Base-by-base conservation (phyloP, 2,888 invertebrate genomes). In the Sarcophaga caerulescens region DNA sequence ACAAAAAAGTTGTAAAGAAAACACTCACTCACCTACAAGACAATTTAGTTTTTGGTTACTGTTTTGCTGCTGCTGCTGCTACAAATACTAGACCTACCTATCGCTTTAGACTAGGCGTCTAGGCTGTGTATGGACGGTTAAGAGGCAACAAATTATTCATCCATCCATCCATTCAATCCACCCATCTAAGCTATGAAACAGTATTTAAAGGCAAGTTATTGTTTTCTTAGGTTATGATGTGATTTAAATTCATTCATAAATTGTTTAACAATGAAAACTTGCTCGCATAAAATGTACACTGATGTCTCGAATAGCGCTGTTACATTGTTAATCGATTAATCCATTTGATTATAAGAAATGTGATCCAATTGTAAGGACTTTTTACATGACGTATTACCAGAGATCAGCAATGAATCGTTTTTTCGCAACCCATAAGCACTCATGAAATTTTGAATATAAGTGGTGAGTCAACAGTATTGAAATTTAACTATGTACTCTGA, bases 161-260 rank as follows among this genome's bases (percentile, higher is more conserved):
- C 21, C 63, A 47, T 6, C 25, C 47, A 74, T 65, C 60, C 78
- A 73, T 59, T 52, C 65, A 1, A 83, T 80, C 68, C 62, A 81
- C 69, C 84, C 60, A n/a, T 21, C 19, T n/a, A 35, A 17, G 6
- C 4, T 12, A 45, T 4, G 21, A 62, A 74, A 52, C 52, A 77
- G 71, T 82, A 70, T 71, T 77, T 81, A 68, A 47, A 73, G 65
- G 21, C 75, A 77, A 79, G 63, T 71, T 71, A 77, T 82, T 85
- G 73, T 82, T 83, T 84, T 85, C 85, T 85, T 85, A 85, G 85
- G 87, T 85, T 83, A 81, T 83, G 81, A 84, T 85, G 84, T 85
- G 81, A 86, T 85, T 86, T 87, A 81, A 86, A 87, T 88, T 88
- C 88, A 88, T 87, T 87, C 88, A 87, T 87, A 87, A 81, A 81